Percentiles rank a stretch among this genome's conserved stretches.
phyloP scores from a whole-genome alignment of 2,113 vertebrate species.

The Monarcha castaneiventris region DNA sequence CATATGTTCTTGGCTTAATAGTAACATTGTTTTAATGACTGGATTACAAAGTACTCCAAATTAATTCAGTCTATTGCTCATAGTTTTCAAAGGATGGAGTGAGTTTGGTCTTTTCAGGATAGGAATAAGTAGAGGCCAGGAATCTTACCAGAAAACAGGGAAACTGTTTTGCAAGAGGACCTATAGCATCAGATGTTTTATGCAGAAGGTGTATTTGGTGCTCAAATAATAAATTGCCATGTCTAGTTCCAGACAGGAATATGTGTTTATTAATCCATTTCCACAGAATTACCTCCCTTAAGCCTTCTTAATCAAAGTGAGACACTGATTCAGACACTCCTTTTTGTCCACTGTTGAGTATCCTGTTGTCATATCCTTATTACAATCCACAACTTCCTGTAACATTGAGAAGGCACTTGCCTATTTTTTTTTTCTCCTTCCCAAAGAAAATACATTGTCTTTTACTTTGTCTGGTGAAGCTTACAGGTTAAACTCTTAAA shows the following conservation, averaged over 20 bases:
- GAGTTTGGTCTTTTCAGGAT: neutral
- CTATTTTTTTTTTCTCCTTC: neutral
- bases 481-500: neutral
- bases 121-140: neutral
- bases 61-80: neutral
- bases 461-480: neutral
- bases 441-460: neutral
- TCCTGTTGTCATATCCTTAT: neutral
- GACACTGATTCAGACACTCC: neutral
- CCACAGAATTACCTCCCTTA: neutral
- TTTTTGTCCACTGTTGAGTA: neutral
- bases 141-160: neutral
- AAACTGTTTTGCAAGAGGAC: neutral
- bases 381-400: neutral
- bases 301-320: neutral
- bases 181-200: neutral
- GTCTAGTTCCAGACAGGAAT: neutral
- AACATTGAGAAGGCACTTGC: neutral
- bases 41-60: neutral
- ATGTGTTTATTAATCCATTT: neutral
- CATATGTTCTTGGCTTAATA: neutral
- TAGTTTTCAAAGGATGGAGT: neutral
- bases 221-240: neutral
- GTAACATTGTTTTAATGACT: neutral
- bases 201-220: neutral